These are phyloP conservation scores for Pheucticus melanocephalus DNA, from an alignment of 2,113 vertebrate species.

Conservation along the genomic window DNA sequence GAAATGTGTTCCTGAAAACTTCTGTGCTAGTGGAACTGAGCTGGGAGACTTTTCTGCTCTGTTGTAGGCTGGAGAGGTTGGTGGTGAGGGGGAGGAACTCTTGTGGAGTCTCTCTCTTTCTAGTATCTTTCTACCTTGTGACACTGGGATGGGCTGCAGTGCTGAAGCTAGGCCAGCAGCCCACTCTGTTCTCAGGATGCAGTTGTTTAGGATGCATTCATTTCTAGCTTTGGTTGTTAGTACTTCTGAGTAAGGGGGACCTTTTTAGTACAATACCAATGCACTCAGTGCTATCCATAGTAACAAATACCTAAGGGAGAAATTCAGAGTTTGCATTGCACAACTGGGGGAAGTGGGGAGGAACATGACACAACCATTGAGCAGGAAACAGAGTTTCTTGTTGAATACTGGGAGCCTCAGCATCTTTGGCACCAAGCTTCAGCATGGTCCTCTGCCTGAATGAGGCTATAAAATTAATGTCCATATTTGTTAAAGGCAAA, in stretches of 20 bases:
- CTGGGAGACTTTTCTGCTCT: neutral
- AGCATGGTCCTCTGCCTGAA: neutral
- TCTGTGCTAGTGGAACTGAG: neutral
- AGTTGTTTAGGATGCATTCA: neutral
- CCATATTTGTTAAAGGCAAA: neutral
- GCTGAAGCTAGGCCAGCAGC: neutral
- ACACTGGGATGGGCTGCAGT: neutral
- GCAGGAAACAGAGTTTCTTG: neutral
- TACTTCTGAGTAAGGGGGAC: neutral
- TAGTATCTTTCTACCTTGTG: neutral
- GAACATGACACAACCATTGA: neutral
- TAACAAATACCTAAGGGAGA: neutral
- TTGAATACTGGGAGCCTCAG: neutral
- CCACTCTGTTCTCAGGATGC: neutral
- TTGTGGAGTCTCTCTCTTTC: neutral
- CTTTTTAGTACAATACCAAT: neutral
- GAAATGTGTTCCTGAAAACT: neutral
- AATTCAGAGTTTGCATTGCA: neutral
- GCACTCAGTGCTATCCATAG: neutral
- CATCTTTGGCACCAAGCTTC: neutral
- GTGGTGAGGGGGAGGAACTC: neutral
- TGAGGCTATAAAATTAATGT: neutral
- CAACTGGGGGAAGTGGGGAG: fast-evolving
- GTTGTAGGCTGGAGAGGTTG: neutral
- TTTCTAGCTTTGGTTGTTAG: neutral